Evolutionary conservation across 1,140 invertebrate species (phyloP), one percentile per base, ranked within the genome.

Genomic region (Brachionus manjavacas): DNA sequence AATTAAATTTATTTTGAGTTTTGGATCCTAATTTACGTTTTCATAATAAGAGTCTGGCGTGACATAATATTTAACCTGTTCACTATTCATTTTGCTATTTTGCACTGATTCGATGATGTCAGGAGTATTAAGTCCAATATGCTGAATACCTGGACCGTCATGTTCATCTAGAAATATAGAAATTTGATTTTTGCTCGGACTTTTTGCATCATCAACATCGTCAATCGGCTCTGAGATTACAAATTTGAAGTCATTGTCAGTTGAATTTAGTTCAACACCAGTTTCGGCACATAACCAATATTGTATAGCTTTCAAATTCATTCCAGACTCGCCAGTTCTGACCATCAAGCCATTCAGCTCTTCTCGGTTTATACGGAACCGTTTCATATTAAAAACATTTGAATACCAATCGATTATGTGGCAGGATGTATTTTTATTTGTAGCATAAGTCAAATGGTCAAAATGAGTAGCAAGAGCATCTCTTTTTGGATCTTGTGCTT

Each of bases 271-370:
- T 85, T 60, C 35, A n/a, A 90, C 43, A 6, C 90, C 91, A 3
- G 86, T 88, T 86, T 92, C 91, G 11, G 91, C 87, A 87, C 91
- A 91, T 80, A 87, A 87, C 89, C 90, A 91, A 86, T 91, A 92
- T 83, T 91, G 88, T 87, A 92, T 89, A 0, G 90, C 91, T 85
- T 89, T 89, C 72, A 92, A 84, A 23, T 89, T 85, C 84, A 90
- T 85, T 0, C 88, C 88, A 8, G 89, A 87, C 9, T 86, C 86
- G 31, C 86, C 87, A 0, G 79, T 81, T 20, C n/a, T 52, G 8
- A 81, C 79, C 35, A 81, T 60, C 12, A 81, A 25, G 39, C 79
- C 79, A 68, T 81, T 43, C 4, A 43, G n/a, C 66, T 70, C 84
- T 85, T 88, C 91, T 90, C 89, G 89, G 85, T 91, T 91, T 3